Percentiles rank a stretch among this genome's conserved stretches.
Evolutionary conservation across 2,888 invertebrate genomes (phyloP).

Genomic region (Drosophila hawaiiensis): DNA sequence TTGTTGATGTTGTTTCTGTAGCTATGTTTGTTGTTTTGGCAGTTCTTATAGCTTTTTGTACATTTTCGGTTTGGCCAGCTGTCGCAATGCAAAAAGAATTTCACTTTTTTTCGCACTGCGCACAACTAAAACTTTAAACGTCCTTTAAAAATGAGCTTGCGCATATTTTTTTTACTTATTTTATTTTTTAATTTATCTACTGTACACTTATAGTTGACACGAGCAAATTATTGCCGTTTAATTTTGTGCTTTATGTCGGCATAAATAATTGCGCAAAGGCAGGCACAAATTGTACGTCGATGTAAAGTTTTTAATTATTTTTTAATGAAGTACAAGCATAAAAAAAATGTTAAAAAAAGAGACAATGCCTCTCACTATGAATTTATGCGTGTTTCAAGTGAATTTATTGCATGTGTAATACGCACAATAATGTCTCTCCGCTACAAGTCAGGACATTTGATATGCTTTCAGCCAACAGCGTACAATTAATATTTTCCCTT

Average conservation of each 20-base stretch:
- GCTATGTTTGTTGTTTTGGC: slow-evolving; percentile 21
- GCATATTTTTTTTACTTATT: slow-evolving; percentile 44
- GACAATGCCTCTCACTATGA: slow-evolving; percentile 33
- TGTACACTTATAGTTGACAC: slow-evolving; percentile 75
- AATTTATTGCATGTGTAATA: slow-evolving; percentile 74
- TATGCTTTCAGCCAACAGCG: slow-evolving; percentile 24
- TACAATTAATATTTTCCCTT: slow-evolving; percentile 54
- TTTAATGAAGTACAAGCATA: slow-evolving; percentile 71
- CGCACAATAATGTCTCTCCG: slow-evolving; percentile 42
- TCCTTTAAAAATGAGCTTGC: slow-evolving; percentile 33
- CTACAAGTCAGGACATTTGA: slow-evolving; percentile 30
- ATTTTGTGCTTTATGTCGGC: slow-evolving; percentile 73
- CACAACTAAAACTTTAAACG: slow-evolving; percentile 37
- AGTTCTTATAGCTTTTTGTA: slow-evolving; percentile 45
- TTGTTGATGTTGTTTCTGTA: slow-evolving; percentile 3
- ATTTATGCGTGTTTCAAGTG: slow-evolving; percentile 66
- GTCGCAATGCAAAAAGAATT: slow-evolving; percentile 42
- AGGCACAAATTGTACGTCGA: slow-evolving; percentile 67
- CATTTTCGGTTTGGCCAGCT: slow-evolving; percentile 52
- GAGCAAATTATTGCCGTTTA: slow-evolving; percentile 77
- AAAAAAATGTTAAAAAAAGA: slow-evolving; percentile 4
- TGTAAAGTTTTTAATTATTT: slow-evolving; percentile 77
- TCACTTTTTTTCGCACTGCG: not conserved
- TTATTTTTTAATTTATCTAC: slow-evolving; percentile 77
- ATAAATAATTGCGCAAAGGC: slow-evolving; percentile 78